These are phyloP conservation scores for Tipula lateralis DNA, from an alignment of 2,888 invertebrate species.

Conservation along the genomic window DNA sequence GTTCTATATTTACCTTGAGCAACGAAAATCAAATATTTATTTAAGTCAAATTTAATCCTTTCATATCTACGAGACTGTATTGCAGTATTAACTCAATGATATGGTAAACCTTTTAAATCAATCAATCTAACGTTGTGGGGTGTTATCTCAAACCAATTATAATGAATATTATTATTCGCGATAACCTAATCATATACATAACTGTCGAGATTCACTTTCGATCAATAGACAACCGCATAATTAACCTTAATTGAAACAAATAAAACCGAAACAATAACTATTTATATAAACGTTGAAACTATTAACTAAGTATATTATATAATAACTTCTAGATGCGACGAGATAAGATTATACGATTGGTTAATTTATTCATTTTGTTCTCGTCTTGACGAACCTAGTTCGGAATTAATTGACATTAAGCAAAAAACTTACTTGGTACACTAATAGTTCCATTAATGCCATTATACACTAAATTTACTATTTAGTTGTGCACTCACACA, in stretches of 20 bases:
- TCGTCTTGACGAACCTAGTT: neutral
- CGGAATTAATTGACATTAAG: neutral
- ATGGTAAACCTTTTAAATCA: neutral
- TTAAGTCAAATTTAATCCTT: neutral
- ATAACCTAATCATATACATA: neutral
- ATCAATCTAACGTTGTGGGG: neutral
- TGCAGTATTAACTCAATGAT: neutral
- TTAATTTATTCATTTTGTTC: neutral
- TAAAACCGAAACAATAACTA: neutral
- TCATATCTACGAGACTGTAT: neutral
- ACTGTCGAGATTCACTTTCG: neutral
- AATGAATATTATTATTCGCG: neutral
- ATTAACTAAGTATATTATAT: neutral
- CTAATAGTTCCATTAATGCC: slow-evolving; percentile 1
- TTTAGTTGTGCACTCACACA: neutral
- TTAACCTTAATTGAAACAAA: neutral
- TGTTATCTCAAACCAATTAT: neutral
- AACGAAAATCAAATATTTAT: neutral
- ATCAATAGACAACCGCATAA: neutral
- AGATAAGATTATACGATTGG: neutral
- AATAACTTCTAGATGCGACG: neutral
- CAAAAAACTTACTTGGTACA: neutral
- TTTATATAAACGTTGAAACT: neutral
- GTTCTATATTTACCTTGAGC: neutral
- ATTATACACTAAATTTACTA: neutral